Evolutionary conservation across 2,797 vertebrate genomes (phyloP).

Genomic region (Sebastolobus alascanus): DNA sequence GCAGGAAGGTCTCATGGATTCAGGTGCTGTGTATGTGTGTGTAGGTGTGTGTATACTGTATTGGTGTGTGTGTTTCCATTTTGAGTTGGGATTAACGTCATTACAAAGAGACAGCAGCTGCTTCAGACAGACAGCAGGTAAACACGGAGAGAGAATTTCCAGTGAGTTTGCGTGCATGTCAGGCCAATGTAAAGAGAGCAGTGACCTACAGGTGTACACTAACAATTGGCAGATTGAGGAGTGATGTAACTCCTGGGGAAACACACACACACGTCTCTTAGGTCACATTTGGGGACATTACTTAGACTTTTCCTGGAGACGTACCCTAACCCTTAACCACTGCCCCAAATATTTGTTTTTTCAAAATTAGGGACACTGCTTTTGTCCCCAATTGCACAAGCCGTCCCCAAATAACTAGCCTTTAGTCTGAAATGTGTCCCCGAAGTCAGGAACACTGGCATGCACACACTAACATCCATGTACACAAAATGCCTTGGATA

Average conservation of each 20-base stretch:
- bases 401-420: background rate
- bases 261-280: background rate
- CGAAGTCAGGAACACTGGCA: background rate
- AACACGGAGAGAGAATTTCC: conserved; percentile 32
- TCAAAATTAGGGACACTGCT: background rate
- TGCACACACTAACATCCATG: background rate
- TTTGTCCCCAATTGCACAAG: background rate
- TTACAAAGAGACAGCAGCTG: conserved; percentile 70
- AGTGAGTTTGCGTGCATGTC: background rate
- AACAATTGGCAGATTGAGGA: conserved; percentile 16
- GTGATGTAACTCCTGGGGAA: conserved; percentile 6
- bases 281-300: too few relatives aligned
- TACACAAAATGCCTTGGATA: background rate
- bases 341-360: too few relatives aligned
- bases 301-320: too few relatives aligned
- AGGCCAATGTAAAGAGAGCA: conserved; percentile 48
- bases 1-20: conserved; percentile 45
- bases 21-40: conserved; percentile 39
- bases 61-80: conserved; percentile 37
- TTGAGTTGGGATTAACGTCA: conserved; percentile 57
- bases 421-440: background rate
- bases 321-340: too few relatives aligned
- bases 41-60: conserved; percentile 2
- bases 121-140: conserved; percentile 56
- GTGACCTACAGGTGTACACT: conserved; percentile 44